Evolutionary conservation across 2,797 vertebrate genomes (phyloP).

Genomic region (Eidolon dupreanum): DNA sequence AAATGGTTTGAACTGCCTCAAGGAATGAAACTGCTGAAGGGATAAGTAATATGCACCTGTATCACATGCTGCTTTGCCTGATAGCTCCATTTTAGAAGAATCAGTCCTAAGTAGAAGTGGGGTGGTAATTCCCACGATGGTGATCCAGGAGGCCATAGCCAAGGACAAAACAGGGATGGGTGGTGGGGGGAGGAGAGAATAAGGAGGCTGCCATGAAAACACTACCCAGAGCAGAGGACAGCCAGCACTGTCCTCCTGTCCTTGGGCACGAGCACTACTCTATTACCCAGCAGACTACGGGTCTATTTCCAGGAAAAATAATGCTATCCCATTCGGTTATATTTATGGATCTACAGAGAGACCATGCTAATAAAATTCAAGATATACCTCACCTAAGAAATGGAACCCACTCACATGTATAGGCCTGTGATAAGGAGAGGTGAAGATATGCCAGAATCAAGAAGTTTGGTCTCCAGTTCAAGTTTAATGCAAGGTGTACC

Average conservation of each 20-base stretch:
- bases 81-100: background rate
- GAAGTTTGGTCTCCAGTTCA: background rate
- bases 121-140: background rate
- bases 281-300: background rate
- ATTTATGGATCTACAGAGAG: background rate
- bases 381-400: background rate
- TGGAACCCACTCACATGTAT: background rate
- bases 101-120: background rate
- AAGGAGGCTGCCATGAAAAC: conserved; percentile 12
- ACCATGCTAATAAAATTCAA: background rate
- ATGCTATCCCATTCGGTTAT: background rate
- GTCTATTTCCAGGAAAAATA: background rate
- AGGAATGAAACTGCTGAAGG: background rate
- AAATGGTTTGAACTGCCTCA: background rate
- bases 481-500: background rate
- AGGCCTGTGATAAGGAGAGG: background rate
- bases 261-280: background rate
- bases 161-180: background rate
- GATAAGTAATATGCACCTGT: no score
- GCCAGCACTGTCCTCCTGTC: background rate
- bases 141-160: background rate
- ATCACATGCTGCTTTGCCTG: background rate
- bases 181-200: fast-evolving
- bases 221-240: background rate
- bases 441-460: background rate